phyloP scores from a whole-genome alignment of 2,888 invertebrate genomes.

The Folsomia manolachei region DNA sequence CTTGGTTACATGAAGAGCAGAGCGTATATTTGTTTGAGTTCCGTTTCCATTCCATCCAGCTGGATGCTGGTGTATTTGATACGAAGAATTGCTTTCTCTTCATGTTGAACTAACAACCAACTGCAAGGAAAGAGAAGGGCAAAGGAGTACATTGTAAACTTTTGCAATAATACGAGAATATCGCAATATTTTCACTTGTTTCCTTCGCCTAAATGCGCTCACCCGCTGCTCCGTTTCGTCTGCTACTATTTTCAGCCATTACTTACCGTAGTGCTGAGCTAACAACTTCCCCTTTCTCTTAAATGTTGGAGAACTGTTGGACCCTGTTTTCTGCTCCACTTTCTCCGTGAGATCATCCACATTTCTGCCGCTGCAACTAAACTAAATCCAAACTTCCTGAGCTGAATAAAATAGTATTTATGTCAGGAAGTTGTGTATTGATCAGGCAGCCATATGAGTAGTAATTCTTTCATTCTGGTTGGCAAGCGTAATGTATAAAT shows the following conservation, averaged over 20 bases:
- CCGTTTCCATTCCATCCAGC: not conserved
- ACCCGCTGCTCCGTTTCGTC: not conserved
- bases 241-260: too few relatives aligned
- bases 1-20: not conserved
- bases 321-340: conserved; percentile 9
- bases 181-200: not conserved
- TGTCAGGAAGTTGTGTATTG: too few relatives aligned
- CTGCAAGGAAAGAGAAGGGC: too few relatives aligned
- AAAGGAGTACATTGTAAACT: not conserved
- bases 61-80: not conserved
- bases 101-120: not conserved
- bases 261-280: not conserved
- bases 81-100: not conserved
- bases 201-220: not conserved
- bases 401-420: too few relatives aligned
- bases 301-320: not conserved
- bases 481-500: too few relatives aligned
- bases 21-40: not conserved
- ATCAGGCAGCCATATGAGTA: too few relatives aligned
- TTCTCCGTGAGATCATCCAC: too few relatives aligned
- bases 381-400: too few relatives aligned
- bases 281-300: not conserved
- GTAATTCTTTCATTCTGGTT: too few relatives aligned
- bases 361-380: too few relatives aligned
- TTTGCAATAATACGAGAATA: conserved; percentile 5